Base-by-base conservation (phyloP, 2,888 invertebrate genomes). In the Pandemis cinnamomeana region DNA sequence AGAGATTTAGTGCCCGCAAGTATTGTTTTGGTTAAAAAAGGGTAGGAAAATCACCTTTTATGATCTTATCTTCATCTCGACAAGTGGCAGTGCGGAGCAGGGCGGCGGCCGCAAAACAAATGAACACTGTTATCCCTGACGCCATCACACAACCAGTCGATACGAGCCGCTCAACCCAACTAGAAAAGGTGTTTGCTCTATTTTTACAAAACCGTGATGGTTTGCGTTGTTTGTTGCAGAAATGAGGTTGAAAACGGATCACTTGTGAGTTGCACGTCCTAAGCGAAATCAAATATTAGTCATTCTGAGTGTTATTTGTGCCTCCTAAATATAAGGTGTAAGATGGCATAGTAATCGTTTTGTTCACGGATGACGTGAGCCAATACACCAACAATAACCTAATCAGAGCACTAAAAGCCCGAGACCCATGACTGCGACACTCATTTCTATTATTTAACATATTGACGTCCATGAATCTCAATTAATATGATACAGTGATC, bases 11-110 rank as follows among this genome's bases (percentile, higher is more conserved):
- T 75, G 70, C 27, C 67, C 20, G 62, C n/a, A 41, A 72, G 60
- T 71, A 71, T 71, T 68, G 71, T 46, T 62, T 42, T 44, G 63
- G 51, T 68, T 67, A 71, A 74, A 71, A 69, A 71, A n/a, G 67
- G 76, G 64, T 42, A 44, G 55, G 67, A 61, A 72, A 72, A 71
- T 75, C 86, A 93, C 93, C 91, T 91, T 92, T 93, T 81, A 90
- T 84, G 77, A 93, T 93, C 85, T 90, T 93, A 13, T 93, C 93
- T 82, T 94, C 93, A 78, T 94, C 93, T 77, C 91, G 85, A 78
- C 91, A 88, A 68, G 80, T 75, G 71, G 78, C 83, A 62, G 66
- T 62, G 48, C 82, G 81, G 61, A 86, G 76, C 78, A 75, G 77
- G 67, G 81, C 71, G 75, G 85, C 76, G 63, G 84, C 72, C 60